Conservation (phyloP, 2,113 vertebrate species). For the Bubo blakistoni region DNA sequence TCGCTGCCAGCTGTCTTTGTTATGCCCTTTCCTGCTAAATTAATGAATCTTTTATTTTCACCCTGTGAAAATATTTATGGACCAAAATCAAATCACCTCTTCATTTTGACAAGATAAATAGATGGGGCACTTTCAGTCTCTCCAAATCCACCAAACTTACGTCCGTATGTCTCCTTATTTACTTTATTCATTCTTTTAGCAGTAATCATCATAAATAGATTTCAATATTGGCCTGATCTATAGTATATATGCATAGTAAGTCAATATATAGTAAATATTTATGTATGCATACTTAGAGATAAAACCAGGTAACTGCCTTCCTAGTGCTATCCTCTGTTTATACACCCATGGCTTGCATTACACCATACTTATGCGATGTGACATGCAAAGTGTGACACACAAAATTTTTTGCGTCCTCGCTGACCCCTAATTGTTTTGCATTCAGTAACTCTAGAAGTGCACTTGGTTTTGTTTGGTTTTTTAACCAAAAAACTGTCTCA, state of each 20-base stretch:
- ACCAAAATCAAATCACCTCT: background rate
- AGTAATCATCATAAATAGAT: background rate
- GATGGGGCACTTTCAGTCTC: background rate
- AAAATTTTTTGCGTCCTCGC: background rate
- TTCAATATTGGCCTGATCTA: background rate
- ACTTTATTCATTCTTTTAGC: background rate
- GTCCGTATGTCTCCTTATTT: background rate
- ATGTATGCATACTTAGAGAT: background rate
- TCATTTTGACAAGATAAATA: slow-evolving; percentile 5
- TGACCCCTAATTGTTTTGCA: background rate
- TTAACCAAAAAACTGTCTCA: background rate
- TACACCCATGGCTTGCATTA: background rate
- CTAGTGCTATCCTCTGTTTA: background rate
- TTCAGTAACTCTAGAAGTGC: background rate
- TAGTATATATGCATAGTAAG: background rate
- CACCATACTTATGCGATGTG: background rate
- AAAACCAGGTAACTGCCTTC: background rate
- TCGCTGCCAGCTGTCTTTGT: background rate
- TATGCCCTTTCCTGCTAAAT: background rate
- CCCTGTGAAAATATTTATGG: background rate
- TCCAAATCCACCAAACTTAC: background rate
- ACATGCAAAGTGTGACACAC: too few relatives aligned
- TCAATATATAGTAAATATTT: background rate
- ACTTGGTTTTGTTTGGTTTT: background rate
- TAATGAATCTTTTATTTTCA: slow-evolving; percentile 8